Base-by-base conservation (phyloP, 2,113 vertebrate genomes). In the Nycticebus coucang region DNA sequence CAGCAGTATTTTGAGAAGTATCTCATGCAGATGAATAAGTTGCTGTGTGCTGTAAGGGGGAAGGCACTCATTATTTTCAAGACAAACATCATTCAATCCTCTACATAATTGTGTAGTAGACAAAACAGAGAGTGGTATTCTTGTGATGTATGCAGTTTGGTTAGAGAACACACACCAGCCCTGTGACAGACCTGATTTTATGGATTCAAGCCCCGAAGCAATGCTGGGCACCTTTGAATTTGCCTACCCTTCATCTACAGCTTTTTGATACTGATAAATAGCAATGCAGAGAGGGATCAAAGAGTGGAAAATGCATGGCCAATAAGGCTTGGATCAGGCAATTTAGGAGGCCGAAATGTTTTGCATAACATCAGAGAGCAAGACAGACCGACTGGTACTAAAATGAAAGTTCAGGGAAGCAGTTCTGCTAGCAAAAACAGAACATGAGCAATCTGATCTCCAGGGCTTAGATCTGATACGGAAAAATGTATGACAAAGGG, bases 281-380 rank as follows among this genome's bases (percentile, higher is more conserved):
- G 33, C n/a, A 79, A 57, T 12, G 18, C 87, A 59, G 57, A 77
- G 74, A 66, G 0, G 18, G 80, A 92, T 81, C 91, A 94, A 95
- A 95, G 87, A 22, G 57, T 45, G 15, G 87, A 30, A 87, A 88
- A 85, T 41, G 37, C 84, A 50, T 22, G 37, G 71, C 41, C 88
- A 94, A 62, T 77, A 59, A 92, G 62, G 68, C 74, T 81, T 88
- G 68, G 22, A 94, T 69, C n/a, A 6, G 45, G 72, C 91, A 78
- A 71, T 64, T 92, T 95, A 88, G 91, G 80, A 93, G 69, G 50
- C 77, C 66, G 75, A 15, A 79, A 12, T 57, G 74, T 82, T 95
- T 96, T 93, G 59, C 75, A 93, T 90, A 92, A 80, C 66, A 90
- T 95, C 92, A 91, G 69, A 93, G 92, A 89, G 62, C 26, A 74